phyloP scores from a whole-genome alignment of 1,140 invertebrate genomes.

The Zelostemma sp. region DNA sequence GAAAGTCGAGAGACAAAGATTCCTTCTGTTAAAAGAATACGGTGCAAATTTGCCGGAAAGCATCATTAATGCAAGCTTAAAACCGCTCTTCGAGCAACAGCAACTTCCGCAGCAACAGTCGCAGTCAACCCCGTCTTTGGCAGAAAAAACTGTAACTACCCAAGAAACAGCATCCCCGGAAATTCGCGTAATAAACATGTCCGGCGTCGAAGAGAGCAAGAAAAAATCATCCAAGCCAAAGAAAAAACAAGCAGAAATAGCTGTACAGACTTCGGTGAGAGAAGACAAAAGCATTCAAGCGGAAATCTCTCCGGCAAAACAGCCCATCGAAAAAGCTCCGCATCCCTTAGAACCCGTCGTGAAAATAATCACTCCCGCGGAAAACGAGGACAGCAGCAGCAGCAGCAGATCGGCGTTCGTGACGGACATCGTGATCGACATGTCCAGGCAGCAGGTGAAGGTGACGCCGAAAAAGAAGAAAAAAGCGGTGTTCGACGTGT shows the following conservation, averaged over 20 bases:
- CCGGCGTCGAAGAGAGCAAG: conserved; percentile 35
- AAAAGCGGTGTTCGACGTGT: conserved; percentile 24
- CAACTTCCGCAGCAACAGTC: not conserved
- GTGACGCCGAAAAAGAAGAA: conserved; percentile 47
- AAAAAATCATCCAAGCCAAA: conserved; percentile 25
- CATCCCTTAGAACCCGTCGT: conserved; percentile 56
- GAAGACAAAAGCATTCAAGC: conserved; percentile 60
- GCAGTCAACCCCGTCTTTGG: not conserved
- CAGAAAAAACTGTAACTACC: not conserved
- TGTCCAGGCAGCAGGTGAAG: conserved; percentile 50
- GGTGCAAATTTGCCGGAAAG: conserved; percentile 57
- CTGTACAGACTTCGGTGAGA: conserved; percentile 52
- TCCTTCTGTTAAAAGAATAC: conserved; percentile 57
- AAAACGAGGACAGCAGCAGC: conserved; percentile 49
- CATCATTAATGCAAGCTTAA: conserved; percentile 56
- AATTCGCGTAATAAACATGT: conserved; percentile 60
- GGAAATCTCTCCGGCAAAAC: conserved; percentile 16
- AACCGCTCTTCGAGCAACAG: conserved; percentile 47
- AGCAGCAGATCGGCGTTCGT: conserved; percentile 49
- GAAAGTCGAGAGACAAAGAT: conserved; percentile 61
- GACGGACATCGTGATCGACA: conserved; percentile 54
- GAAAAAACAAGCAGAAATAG: conserved; percentile 47
- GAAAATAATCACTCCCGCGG: conserved; percentile 51
- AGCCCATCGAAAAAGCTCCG: conserved; percentile 7
- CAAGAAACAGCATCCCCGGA: conserved; percentile 47